phyloP scores from a whole-genome alignment of 2,888 invertebrate genomes.

The Orthosia gothica region DNA sequence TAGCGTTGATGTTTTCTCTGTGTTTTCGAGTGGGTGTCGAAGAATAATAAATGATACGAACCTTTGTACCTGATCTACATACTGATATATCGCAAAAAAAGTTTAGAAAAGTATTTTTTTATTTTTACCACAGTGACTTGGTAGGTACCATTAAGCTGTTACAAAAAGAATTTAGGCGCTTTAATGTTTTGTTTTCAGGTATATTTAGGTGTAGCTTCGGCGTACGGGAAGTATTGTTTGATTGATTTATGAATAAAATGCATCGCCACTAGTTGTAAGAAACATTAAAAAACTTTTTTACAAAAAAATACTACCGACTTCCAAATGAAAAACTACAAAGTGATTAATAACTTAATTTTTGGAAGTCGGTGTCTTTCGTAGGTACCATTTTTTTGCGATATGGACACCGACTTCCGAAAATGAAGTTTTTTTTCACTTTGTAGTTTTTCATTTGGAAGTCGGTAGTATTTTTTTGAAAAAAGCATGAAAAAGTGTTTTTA shows the following conservation, averaged over 20 bases:
- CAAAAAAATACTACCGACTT: too few species aligned
- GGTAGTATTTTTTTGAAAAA: too few species aligned
- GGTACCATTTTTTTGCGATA: too few species aligned
- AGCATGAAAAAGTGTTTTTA: too few species aligned
- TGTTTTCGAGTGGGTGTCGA: conserved; percentile 1
- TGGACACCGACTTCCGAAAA: too few species aligned
- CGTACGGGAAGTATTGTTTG: not conserved
- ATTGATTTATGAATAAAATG: not conserved
- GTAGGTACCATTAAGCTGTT: not conserved
- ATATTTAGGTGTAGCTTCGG: not conserved
- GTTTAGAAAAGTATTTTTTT: not conserved
- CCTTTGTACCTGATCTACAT: conserved; percentile 24
- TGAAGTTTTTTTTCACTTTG: too few species aligned
- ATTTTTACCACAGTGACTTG: not conserved
- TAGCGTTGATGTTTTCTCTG: conserved; percentile 18
- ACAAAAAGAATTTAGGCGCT: too few species aligned
- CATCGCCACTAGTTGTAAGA: not conserved
- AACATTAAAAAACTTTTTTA: too few species aligned
- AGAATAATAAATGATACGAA: conserved; percentile 31
- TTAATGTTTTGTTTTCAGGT: not conserved
- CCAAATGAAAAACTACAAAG: too few species aligned
- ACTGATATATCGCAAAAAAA: not conserved
- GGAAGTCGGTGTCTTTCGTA: too few species aligned
- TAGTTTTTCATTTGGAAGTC: too few species aligned
- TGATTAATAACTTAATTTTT: too few species aligned